Percentiles rank a stretch among this genome's conserved stretches.
Conservation (phyloP, 2,113 vertebrate species). For the Bungarus multicinctus region DNA sequence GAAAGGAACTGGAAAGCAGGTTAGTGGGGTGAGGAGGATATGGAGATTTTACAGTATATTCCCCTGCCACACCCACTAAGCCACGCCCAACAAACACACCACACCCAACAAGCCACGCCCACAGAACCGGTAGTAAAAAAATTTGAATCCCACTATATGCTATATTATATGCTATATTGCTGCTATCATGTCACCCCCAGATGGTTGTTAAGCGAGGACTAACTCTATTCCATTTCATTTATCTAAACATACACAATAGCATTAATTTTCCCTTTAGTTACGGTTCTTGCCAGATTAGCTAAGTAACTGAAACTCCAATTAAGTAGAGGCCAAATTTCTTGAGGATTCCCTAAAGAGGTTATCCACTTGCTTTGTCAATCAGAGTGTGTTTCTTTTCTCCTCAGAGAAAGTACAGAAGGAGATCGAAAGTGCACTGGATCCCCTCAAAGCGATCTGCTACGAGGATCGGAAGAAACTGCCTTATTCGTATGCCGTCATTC, state of each 20-base stretch:
- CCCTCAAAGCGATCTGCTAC: background rate
- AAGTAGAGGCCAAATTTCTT: background rate
- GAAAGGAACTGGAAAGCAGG: too few relatives aligned
- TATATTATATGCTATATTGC: too few relatives aligned
- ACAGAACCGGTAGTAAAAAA: too few relatives aligned
- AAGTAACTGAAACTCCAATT: background rate
- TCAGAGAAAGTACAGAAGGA: constrained; percentile 18
- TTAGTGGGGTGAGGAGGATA: too few relatives aligned
- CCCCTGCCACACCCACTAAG: too few relatives aligned
- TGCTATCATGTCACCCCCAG: too few relatives aligned
- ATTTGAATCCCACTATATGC: too few relatives aligned
- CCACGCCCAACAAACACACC: too few relatives aligned
- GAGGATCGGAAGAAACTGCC: background rate
- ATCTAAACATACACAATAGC: background rate
- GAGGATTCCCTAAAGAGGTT: background rate
- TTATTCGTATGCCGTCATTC: background rate
- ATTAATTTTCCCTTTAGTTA: background rate
- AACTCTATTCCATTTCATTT: background rate
- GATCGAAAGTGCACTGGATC: background rate
- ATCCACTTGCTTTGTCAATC: background rate
- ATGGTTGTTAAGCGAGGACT: background rate
- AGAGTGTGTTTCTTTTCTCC: background rate
- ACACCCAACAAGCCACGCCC: too few relatives aligned
- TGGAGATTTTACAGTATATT: too few relatives aligned
- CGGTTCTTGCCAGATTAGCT: background rate